Base-by-base conservation (phyloP, 2,888 invertebrate species). In the Tenthredo notha region DNA sequence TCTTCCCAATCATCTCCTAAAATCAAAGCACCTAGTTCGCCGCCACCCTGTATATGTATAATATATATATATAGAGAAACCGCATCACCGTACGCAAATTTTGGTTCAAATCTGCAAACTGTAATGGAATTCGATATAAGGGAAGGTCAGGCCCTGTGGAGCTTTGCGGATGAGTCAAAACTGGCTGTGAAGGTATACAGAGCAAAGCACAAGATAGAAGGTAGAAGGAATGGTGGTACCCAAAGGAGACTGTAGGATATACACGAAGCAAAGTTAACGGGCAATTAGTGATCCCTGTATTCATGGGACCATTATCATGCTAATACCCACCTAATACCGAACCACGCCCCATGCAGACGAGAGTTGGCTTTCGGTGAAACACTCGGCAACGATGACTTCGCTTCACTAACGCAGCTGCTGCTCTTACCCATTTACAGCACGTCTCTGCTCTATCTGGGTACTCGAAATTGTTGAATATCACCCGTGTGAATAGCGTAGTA, bases 271-370 rank as follows among this genome's bases (percentile, higher is more conserved):
- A 43, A 83, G 83, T 67, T 83, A 83, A 83, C 83, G 83, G 83
- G 67, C 67, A 83, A 83, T 83, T 83, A 83, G 67, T 83, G 83
- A 70, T 65, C 80, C 80, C 80, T 80, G 43, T 80, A 80, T 80
- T 80, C 80, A 80, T 37, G 61, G 80, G 65, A 40, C 47, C 61
- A 67, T 83, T 70, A 83, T 83, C 67, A 83, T 83, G 83, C 83
- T 83, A 83, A 83, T 83, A 50, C 83, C 33, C 65, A 83, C 83
- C 83, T 83, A 67, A 65, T 47, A 47, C 83, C 67, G 25, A 67
- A 47, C 43, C 40, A 29, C 58, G 21, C 29, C 67, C 83, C 18
- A 47, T 83, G n/a, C 70, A 25, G 47, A 67, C 21, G 65, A 83
- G 47, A 83, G 67, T 83, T 50, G 83, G 47, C 47, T 67, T 65